These are phyloP conservation scores for Scaptomyza graminum DNA, from an alignment of 1,140 invertebrate genomes.

Conservation along the genomic window DNA sequence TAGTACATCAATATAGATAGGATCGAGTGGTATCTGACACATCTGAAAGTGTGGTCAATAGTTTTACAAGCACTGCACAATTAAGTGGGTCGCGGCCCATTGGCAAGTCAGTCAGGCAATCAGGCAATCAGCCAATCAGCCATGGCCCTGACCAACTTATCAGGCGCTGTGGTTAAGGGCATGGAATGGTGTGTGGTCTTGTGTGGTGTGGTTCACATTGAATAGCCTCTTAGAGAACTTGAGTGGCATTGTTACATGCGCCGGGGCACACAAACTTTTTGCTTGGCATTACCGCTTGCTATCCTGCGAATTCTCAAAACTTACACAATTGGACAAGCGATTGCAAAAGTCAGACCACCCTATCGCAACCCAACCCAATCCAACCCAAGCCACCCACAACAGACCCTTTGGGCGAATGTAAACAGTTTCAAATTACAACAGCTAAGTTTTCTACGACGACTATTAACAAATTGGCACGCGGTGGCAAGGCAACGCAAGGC, in stretches of 20 bases:
- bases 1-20: neutral
- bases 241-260: slow-evolving; percentile 45
- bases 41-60: slow-evolving; percentile 29
- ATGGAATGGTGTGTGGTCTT: neutral
- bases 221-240: slow-evolving; percentile 19
- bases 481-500: slow-evolving; percentile 16
- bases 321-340: slow-evolving; percentile 64
- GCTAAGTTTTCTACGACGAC: slow-evolving; percentile 61
- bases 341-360: slow-evolving; percentile 15
- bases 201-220: neutral
- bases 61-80: slow-evolving; percentile 55
- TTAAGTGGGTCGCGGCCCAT: slow-evolving; percentile 65
- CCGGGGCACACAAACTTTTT: slow-evolving; percentile 53
- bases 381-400: neutral
- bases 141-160: slow-evolving; percentile 38
- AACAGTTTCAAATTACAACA: slow-evolving; percentile 76
- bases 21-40: neutral
- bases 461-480: slow-evolving; percentile 80
- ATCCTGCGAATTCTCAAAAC: slow-evolving; percentile 66
- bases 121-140: slow-evolving; percentile 47
- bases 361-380: neutral
- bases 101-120: slow-evolving; percentile 72
- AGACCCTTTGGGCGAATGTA: slow-evolving; percentile 52
- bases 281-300: slow-evolving; percentile 41
- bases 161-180: neutral